These are phyloP conservation scores for Jordanella pulchra DNA, from an alignment of 2,797 vertebrate genomes.

Conservation along the genomic window DNA sequence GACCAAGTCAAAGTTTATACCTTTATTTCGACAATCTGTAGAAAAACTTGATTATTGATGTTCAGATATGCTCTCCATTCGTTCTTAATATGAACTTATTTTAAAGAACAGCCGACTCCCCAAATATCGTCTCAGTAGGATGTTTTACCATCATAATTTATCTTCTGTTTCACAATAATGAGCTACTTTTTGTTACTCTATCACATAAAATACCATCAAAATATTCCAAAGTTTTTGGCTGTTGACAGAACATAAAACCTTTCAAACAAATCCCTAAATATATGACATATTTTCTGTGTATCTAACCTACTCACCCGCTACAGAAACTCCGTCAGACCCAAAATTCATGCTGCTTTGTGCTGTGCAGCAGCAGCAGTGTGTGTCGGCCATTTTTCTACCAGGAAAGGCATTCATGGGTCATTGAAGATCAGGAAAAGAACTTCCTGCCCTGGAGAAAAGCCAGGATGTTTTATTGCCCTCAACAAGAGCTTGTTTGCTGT, in stretches of 20 bases:
- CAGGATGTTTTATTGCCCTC: conserved; percentile 54
- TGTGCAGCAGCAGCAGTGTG: conserved; percentile 35
- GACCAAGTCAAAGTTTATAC: too few relatives aligned
- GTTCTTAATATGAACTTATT: not conserved
- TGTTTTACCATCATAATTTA: not conserved
- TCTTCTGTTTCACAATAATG: not conserved
- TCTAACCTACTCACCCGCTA: not conserved
- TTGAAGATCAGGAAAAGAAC: conserved; percentile 65
- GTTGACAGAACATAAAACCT: not conserved
- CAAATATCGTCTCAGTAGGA: not conserved
- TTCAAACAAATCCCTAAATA: not conserved
- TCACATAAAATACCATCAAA: not conserved
- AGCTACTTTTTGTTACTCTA: not conserved
- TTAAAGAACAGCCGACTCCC: not conserved
- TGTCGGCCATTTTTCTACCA: conserved; percentile 44
- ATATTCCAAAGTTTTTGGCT: not conserved
- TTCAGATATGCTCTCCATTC: not conserved
- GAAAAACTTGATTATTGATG: not conserved
- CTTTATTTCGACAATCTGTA: too few relatives aligned
- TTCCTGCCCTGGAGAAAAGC: conserved; percentile 69
- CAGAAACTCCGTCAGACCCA: conserved; percentile 4
- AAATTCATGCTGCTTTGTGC: conserved; percentile 6
- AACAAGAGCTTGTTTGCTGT: conserved; percentile 56
- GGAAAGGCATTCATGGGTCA: conserved; percentile 64
- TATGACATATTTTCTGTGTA: not conserved